phyloP scores from a whole-genome alignment of 2,888 invertebrate species.

The Diaphora mendica region DNA sequence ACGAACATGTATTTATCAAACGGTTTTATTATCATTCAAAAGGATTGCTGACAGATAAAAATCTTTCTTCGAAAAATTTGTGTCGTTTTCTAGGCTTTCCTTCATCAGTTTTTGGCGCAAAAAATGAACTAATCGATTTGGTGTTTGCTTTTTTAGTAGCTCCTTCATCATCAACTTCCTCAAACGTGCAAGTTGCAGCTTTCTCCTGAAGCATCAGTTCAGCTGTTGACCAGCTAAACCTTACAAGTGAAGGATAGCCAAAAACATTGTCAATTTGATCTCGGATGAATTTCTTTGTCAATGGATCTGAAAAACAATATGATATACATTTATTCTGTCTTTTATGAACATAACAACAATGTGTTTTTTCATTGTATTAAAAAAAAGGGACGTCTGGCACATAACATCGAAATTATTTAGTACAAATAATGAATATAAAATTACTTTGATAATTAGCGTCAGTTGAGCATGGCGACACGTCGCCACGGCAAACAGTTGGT shows the following conservation, averaged over 20 bases:
- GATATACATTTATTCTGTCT: background rate
- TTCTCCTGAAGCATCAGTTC: constrained; percentile 91
- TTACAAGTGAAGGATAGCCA: constrained; percentile 96
- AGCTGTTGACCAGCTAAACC: constrained; percentile 99
- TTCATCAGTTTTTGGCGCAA: constrained; percentile 69
- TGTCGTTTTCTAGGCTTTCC: constrained; percentile 85
- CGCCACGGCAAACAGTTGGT: no score
- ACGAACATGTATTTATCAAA: background rate
- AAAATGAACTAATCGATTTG: constrained; percentile 88
- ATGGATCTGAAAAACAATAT: constrained; percentile 89
- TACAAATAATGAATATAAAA: no score
- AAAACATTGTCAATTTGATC: constrained; percentile 95
- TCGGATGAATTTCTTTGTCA: constrained; percentile 95
- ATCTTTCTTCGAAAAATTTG: constrained; percentile 89
- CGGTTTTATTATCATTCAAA: constrained; percentile 66
- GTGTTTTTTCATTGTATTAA: no score
- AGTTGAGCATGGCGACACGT: no score
- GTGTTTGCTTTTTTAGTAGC: constrained; percentile 73
- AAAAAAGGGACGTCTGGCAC: no score
- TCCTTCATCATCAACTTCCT: constrained; percentile 86
- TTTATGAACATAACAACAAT: background rate
- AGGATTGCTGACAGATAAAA: constrained; percentile 83
- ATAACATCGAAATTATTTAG: no score
- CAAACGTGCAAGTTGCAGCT: constrained; percentile 91
- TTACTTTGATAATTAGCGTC: no score